These are phyloP conservation scores for Heterodera schachtii DNA, from an alignment of 1,140 invertebrate genomes.

Conservation along the genomic window DNA sequence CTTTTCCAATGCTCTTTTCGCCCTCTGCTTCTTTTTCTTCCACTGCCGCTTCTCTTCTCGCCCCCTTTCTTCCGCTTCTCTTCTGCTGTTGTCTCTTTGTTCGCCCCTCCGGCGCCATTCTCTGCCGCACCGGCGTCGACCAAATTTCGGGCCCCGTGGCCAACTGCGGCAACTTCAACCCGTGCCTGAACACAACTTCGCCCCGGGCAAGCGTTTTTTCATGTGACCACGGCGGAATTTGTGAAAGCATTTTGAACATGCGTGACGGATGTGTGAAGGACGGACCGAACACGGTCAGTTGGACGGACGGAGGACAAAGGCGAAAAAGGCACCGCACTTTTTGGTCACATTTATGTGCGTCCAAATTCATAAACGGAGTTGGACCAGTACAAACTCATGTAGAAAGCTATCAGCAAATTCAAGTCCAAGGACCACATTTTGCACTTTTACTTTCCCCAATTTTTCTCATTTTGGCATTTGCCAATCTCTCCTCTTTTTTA, in stretches of 20 bases:
- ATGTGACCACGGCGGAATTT: constrained; percentile 12
- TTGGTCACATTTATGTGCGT: not conserved
- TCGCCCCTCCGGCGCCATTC: constrained; percentile 3
- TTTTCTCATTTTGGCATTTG: not conserved
- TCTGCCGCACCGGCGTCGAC: constrained; percentile 13
- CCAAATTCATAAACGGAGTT: not conserved
- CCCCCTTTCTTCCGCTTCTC: not conserved
- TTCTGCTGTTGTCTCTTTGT: not conserved
- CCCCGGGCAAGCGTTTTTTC: not conserved
- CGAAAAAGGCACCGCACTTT: not conserved
- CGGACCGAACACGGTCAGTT: constrained; percentile 5
- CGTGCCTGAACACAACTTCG: constrained; percentile 14
- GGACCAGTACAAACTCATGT: too few relatives aligned
- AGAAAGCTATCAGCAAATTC: too few relatives aligned
- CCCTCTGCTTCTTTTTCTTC: not conserved
- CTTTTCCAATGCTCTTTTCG: not conserved
- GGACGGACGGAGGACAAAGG: not conserved
- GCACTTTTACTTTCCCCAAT: not conserved
- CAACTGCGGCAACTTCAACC: constrained; percentile 4
- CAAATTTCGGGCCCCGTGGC: constrained; percentile 11
- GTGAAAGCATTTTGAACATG: constrained; percentile 18
- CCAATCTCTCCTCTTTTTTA: not conserved
- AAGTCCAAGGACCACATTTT: too few relatives aligned
- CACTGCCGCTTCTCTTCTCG: not conserved
- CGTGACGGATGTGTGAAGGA: not conserved